These are phyloP conservation scores for Orthonychiurus folsomi DNA, from an alignment of 2,888 invertebrate species.

Conservation along the genomic window DNA sequence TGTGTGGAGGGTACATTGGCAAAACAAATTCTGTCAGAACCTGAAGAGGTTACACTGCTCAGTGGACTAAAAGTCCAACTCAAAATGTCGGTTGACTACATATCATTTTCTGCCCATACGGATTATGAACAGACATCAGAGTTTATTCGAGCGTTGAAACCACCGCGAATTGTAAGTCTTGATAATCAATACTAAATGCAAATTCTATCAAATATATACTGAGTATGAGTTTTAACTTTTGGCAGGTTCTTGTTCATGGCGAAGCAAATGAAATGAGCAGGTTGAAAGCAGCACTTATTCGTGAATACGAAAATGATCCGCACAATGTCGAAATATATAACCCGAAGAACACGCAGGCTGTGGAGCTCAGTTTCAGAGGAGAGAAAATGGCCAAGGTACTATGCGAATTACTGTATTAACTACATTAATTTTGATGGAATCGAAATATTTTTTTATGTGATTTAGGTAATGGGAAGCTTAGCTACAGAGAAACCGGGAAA, in stretches of 20 bases:
- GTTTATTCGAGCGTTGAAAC: slow-evolving; percentile 86
- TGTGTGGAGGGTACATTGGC: slow-evolving; percentile 85
- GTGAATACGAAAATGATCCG: slow-evolving; percentile 80
- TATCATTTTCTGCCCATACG: slow-evolving; percentile 98
- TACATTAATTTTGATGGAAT: slow-evolving; percentile 2
- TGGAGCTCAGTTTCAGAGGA: slow-evolving; percentile 87
- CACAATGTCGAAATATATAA: slow-evolving; percentile 85
- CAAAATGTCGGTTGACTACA: slow-evolving; percentile 97
- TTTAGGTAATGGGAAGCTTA: slow-evolving; percentile 72
- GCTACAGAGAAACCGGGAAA: slow-evolving; percentile 74
- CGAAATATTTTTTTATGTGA: slow-evolving; percentile 10
- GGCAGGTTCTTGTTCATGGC: slow-evolving; percentile 84
- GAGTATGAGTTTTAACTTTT: background rate
- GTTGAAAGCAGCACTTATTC: slow-evolving; percentile 81
- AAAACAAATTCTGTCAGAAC: slow-evolving; percentile 89
- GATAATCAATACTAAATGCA: slow-evolving; percentile 9
- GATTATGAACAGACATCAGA: slow-evolving; percentile 97
- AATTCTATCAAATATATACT: slow-evolving; percentile 5
- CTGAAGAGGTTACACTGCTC: slow-evolving; percentile 92
- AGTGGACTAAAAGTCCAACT: slow-evolving; percentile 90
- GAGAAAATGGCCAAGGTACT: slow-evolving; percentile 99
- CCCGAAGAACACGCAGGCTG: slow-evolving; percentile 88
- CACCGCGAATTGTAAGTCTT: slow-evolving; percentile 82
- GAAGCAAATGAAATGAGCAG: slow-evolving; percentile 99
- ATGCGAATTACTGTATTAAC: slow-evolving; percentile 10